Percentiles rank a stretch among this genome's conserved stretches.
Conservation (phyloP, 2,113 vertebrate genomes). For the Cyanoramphus novaezelandiae region DNA sequence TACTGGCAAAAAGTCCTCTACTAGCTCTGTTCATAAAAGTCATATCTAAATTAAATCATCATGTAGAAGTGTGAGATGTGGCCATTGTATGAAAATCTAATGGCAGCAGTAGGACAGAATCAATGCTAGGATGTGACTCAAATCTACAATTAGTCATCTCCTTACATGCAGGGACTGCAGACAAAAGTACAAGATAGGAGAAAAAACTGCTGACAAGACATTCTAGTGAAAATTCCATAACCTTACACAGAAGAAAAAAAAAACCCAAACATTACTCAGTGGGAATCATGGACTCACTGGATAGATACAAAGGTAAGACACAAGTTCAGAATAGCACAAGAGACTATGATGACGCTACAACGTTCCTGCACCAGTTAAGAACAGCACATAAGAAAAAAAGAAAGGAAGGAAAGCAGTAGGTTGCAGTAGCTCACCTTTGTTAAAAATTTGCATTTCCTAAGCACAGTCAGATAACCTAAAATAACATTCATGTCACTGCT, state of each 20-base stretch:
- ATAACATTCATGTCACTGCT: background rate
- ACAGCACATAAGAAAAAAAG: background rate
- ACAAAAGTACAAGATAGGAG: background rate
- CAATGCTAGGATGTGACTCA: background rate
- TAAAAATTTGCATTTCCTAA: background rate
- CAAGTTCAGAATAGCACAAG: background rate
- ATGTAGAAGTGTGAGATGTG: background rate
- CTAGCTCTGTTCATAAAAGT: background rate
- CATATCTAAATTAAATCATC: background rate
- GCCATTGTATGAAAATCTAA: background rate
- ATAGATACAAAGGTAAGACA: background rate
- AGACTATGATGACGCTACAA: background rate
- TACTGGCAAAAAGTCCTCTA: background rate
- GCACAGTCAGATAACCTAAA: background rate
- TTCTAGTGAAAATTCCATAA: background rate
- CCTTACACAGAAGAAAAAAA: background rate
- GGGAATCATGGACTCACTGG: background rate
- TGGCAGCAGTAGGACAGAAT: background rate
- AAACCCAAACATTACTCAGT: background rate
- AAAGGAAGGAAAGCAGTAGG: background rate
- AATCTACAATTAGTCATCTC: background rate
- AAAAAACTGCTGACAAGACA: background rate
- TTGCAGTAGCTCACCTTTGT: background rate
- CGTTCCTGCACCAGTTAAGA: background rate
- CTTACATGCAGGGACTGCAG: background rate